A percentile compares a stretch with the other conserved stretches of the same genome.
Conservation (phyloP, 2,797 vertebrate genomes). For the Xyrichtys novacula region DNA sequence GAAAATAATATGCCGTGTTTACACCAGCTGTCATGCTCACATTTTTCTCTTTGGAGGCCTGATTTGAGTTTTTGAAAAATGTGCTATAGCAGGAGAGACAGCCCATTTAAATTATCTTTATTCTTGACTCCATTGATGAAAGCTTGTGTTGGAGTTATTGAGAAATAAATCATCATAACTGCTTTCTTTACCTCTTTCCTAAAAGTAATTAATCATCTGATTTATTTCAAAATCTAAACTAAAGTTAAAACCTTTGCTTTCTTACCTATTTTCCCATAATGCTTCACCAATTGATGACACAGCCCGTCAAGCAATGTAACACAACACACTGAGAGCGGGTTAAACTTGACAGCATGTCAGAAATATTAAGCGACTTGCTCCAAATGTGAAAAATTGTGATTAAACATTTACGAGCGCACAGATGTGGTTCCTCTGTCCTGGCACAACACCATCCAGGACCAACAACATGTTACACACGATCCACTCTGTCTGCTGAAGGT, state of each 20-base stretch:
- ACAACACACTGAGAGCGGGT: conserved; percentile 31
- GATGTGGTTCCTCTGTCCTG: conserved; percentile 29
- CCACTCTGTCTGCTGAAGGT: conserved; percentile 15
- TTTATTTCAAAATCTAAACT: conserved; percentile 9
- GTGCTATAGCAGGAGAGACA: background rate
- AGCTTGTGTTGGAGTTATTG: conserved; percentile 6
- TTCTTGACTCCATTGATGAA: conserved; percentile 4
- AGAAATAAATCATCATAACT: conserved; percentile 13
- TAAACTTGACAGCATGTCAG: conserved; percentile 12
- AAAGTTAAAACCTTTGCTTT: conserved; percentile 8
- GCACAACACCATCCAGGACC: conserved; percentile 22
- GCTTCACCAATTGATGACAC: conserved; percentile 21
- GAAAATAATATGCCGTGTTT: conserved; percentile 28
- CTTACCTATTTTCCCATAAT: background rate
- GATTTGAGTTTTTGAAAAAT: conserved; percentile 16
- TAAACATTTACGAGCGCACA: conserved; percentile 28
- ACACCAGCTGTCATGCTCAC: conserved; percentile 28
- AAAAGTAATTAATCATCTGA: conserved; percentile 17
- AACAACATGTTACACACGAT: conserved; percentile 21
- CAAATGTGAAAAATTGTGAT: conserved; percentile 3
- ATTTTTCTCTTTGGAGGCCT: conserved; percentile 49
- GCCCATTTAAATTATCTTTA: background rate
- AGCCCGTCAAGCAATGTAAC: conserved; percentile 8
- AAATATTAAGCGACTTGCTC: conserved; percentile 13
- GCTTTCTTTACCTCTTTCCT: conserved; percentile 6